Conservation (phyloP, 2,888 invertebrate species). For the Patella pellucida region DNA sequence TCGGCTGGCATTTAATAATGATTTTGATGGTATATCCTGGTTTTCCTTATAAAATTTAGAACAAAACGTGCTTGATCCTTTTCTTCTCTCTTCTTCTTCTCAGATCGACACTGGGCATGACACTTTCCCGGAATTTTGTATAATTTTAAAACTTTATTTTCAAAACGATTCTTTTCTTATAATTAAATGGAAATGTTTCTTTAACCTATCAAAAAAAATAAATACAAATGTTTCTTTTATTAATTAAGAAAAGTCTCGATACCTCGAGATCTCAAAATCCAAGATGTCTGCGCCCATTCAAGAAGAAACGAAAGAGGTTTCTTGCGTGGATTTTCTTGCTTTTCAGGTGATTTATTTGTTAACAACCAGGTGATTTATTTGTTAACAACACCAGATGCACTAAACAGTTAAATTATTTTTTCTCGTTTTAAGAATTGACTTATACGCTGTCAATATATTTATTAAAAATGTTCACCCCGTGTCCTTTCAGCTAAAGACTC, state of each 20-base stretch:
- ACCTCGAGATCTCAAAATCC: conserved; percentile 38
- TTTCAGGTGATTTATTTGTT: conserved; percentile 48
- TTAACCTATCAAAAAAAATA: neutral
- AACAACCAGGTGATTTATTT: conserved; percentile 39
- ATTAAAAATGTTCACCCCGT: too few relatives aligned
- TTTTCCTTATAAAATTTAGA: neutral
- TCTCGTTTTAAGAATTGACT: too few relatives aligned
- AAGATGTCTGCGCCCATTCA: conserved; percentile 61
- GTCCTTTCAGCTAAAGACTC: too few relatives aligned
- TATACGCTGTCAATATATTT: too few relatives aligned
- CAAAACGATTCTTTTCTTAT: neutral
- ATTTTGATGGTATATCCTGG: neutral
- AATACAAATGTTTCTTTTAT: neutral
- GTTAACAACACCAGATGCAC: too few relatives aligned
- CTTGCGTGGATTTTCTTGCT: conserved; percentile 46
- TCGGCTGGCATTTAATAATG: conserved; percentile 15
- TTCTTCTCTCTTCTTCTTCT: conserved; percentile 2
- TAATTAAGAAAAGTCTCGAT: conserved; percentile 10
- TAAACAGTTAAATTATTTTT: too few relatives aligned
- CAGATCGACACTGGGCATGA: conserved; percentile 15
- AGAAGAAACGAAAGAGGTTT: conserved; percentile 28
- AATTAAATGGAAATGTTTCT: neutral
- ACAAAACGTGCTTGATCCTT: conserved; percentile 10
- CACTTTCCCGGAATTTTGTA: neutral
- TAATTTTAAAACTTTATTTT: neutral